These are phyloP conservation scores for Tiphia femorata DNA, from an alignment of 2,888 invertebrate genomes.

Conservation along the genomic window DNA sequence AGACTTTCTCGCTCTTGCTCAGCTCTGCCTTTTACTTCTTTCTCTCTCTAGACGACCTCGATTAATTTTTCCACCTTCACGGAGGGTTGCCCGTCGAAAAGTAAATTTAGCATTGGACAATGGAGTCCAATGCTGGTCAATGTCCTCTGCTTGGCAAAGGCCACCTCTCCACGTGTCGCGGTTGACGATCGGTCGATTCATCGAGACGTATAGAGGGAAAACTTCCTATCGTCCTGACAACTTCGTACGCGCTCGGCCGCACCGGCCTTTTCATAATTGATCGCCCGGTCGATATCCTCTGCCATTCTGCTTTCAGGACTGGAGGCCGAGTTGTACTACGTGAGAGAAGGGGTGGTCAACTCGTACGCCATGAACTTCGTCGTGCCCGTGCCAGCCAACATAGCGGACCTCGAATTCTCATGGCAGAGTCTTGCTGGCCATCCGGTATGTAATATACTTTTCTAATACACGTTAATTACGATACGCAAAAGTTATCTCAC, in stretches of 20 bases:
- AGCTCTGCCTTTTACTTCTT: too few relatives aligned
- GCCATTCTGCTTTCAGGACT: conserved; percentile 73
- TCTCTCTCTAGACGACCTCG: too few relatives aligned
- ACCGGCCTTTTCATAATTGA: conserved; percentile 44
- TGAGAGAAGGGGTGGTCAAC: conserved; percentile 86
- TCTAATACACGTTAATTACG: not conserved
- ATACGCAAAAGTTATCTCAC: too few relatives aligned
- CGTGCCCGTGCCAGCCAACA: conserved; percentile 83
- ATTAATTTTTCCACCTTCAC: too few relatives aligned
- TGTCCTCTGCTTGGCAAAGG: conserved; percentile 19
- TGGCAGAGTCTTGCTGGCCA: conserved; percentile 84
- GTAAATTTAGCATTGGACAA: too few relatives aligned
- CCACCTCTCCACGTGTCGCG: conserved; percentile 20
- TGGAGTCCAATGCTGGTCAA: conserved; percentile 20
- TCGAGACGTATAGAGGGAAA: conserved; percentile 24
- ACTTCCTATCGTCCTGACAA: conserved; percentile 9
- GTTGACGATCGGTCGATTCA: conserved; percentile 31
- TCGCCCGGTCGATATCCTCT: conserved; percentile 38
- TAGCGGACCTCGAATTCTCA: conserved; percentile 85
- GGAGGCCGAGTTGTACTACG: conserved; percentile 85
- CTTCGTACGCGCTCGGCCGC: conserved; percentile 13
- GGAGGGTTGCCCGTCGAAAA: too few relatives aligned
- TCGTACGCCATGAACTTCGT: conserved; percentile 88
- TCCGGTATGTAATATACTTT: conserved; percentile 74
- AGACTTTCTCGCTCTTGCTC: too few relatives aligned